A percentile compares a stretch with the other conserved stretches of the same genome.
phyloP scores from a whole-genome alignment of 2,888 invertebrate species.

The Ornithoptera priamus region DNA sequence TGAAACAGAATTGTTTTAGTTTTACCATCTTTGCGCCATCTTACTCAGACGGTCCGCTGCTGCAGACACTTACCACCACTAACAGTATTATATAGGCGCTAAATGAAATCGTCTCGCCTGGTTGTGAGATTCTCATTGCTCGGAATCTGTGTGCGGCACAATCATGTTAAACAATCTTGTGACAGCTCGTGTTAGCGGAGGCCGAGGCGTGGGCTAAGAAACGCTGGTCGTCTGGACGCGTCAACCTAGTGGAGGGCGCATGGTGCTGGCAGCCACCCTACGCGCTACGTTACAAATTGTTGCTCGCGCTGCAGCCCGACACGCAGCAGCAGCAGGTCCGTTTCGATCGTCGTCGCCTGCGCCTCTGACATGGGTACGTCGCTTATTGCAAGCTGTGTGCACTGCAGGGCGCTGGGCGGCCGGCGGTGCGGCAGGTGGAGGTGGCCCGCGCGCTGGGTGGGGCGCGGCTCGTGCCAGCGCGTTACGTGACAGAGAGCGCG shows the following conservation, averaged over 20 bases:
- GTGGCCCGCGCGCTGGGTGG: slow-evolving; percentile 91
- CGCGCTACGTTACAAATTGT: slow-evolving; percentile 55
- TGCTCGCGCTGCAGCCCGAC: slow-evolving; percentile 39
- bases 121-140: too few relatives aligned
- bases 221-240: slow-evolving; percentile 42
- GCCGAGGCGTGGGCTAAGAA: slow-evolving; percentile 46
- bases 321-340: too few relatives aligned
- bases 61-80: too few relatives aligned
- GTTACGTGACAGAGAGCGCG: slow-evolving; percentile 97
- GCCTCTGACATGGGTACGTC: too few relatives aligned
- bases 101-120: too few relatives aligned
- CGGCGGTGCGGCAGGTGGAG: slow-evolving; percentile 82
- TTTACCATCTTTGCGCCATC: too few relatives aligned
- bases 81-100: too few relatives aligned
- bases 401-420: slow-evolving; percentile 15
- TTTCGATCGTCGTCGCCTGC: too few relatives aligned
- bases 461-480: slow-evolving; percentile 93
- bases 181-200: slow-evolving; percentile 47
- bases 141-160: neutral
- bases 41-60: too few relatives aligned
- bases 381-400: neutral
- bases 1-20: too few relatives aligned
- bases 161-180: neutral
- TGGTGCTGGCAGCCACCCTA: slow-evolving; percentile 61
- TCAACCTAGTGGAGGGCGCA: slow-evolving; percentile 54